phyloP scores from a whole-genome alignment of 2,888 invertebrate species.

The Eremobia ochroleuca region DNA sequence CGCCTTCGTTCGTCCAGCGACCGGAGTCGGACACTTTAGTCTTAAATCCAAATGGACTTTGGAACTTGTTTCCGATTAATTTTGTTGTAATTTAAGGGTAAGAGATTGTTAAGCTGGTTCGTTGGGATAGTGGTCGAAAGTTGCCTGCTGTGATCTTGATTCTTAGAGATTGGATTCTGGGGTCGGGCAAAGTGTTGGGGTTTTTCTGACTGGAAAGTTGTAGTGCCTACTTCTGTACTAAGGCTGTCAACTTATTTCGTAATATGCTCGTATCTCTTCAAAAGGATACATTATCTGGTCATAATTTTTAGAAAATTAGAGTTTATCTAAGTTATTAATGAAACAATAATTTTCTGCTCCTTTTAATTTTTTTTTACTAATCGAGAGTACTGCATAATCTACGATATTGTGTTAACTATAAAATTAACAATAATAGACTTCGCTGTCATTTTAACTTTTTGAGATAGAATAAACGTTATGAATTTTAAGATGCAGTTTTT shows the following conservation, averaged over 20 bases:
- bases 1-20: conserved; percentile 15
- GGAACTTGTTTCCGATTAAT: conserved; percentile 24
- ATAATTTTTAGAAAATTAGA: neutral
- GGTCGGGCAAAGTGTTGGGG: too few relatives aligned
- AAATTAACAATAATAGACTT: conserved; percentile 7
- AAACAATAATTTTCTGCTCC: neutral
- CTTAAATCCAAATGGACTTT: conserved; percentile 32
- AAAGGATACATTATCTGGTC: neutral
- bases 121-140: neutral
- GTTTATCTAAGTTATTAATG: neutral
- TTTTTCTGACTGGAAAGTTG: neutral
- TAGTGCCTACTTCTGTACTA: neutral
- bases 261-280: neutral
- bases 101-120: neutral
- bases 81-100: conserved; percentile 17
- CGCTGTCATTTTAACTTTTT: conserved; percentile 12
- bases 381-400: neutral
- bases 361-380: neutral
- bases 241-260: neutral
- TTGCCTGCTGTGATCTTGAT: neutral
- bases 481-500: conserved; percentile 62
- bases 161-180: neutral
- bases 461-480: conserved; percentile 18
- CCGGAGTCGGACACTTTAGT: conserved; percentile 2
- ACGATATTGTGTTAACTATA: neutral